Conservation (phyloP, 1,140 invertebrate genomes). For the Lucilia cuprina region DNA sequence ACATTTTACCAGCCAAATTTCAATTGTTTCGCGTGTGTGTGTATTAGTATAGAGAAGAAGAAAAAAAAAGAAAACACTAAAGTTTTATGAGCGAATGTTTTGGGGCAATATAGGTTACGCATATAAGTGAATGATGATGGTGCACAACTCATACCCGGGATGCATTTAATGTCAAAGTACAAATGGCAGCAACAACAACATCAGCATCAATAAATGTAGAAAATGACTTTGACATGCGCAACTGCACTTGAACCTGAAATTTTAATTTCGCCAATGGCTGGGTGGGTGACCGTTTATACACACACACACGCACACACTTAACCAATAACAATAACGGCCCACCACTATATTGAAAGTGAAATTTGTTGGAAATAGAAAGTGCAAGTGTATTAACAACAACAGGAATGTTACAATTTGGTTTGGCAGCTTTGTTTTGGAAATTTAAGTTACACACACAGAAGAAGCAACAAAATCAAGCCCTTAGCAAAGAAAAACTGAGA, state of each 20-base stretch:
- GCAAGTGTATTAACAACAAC: background rate
- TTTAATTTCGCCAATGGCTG: background rate
- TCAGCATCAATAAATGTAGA: background rate
- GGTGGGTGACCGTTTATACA: background rate
- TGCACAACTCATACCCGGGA: slow-evolving; percentile 1
- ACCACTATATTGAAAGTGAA: background rate
- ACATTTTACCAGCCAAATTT: too few relatives aligned
- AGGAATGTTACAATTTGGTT: background rate
- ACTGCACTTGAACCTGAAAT: slow-evolving; percentile 33
- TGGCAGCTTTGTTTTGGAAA: background rate
- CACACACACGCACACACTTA: background rate
- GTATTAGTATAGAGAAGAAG: background rate
- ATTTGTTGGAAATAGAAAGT: background rate
- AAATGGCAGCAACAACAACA: background rate
- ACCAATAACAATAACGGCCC: too few relatives aligned
- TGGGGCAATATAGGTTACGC: slow-evolving; percentile 14
- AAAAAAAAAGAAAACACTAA: background rate
- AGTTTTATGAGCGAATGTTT: background rate
- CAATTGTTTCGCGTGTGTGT: too few relatives aligned
- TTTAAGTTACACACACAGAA: background rate
- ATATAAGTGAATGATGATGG: background rate
- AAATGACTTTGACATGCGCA: slow-evolving; percentile 24
- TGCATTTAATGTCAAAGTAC: slow-evolving; percentile 33
- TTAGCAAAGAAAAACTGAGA: background rate
- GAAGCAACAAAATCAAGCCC: background rate